phyloP scores from a whole-genome alignment of 2,113 vertebrate species.

The Dipodomys spectabilis region DNA sequence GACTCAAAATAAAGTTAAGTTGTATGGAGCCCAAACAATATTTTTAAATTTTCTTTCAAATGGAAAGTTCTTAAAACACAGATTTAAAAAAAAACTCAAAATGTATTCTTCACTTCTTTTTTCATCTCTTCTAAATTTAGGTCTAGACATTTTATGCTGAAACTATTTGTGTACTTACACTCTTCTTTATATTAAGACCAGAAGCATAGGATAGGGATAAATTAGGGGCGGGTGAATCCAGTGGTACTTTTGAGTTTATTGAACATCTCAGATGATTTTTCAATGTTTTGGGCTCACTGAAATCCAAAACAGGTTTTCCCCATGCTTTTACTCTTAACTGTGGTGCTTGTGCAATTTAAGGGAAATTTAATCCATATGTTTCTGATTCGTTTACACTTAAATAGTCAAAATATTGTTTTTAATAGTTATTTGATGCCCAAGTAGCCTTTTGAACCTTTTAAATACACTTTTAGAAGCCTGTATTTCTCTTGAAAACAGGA shows the following conservation, averaged over 20 bases:
- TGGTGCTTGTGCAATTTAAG: conserved; percentile 75
- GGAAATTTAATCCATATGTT: conserved; percentile 84
- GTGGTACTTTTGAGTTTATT: conserved; percentile 47
- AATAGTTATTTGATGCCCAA: conserved; percentile 82
- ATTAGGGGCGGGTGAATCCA: conserved; percentile 49
- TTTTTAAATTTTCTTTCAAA: conserved; percentile 55
- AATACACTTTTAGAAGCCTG: conserved; percentile 75
- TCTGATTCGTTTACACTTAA: conserved; percentile 84
- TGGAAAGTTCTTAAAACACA: conserved; percentile 15
- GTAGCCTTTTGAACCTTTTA: conserved; percentile 80
- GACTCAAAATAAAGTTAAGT: not conserved
- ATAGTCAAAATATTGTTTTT: conserved; percentile 85
- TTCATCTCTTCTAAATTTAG: conserved; percentile 21
- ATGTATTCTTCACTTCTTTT: not conserved
- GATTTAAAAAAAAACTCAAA: not conserved
- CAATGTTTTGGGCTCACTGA: conserved; percentile 70
- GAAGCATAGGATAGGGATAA: conserved; percentile 2
- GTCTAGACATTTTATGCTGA: conserved; percentile 54
- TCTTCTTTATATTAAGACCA: conserved; percentile 53
- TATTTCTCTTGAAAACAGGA: conserved; percentile 79
- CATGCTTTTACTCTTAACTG: conserved; percentile 68
- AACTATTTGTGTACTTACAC: conserved; percentile 57
- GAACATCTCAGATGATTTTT: conserved; percentile 71
- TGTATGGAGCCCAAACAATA: not conserved
- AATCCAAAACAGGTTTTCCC: conserved; percentile 81